These are phyloP conservation scores for Octodonta nipae DNA, from an alignment of 2,888 invertebrate species.

Conservation along the genomic window DNA sequence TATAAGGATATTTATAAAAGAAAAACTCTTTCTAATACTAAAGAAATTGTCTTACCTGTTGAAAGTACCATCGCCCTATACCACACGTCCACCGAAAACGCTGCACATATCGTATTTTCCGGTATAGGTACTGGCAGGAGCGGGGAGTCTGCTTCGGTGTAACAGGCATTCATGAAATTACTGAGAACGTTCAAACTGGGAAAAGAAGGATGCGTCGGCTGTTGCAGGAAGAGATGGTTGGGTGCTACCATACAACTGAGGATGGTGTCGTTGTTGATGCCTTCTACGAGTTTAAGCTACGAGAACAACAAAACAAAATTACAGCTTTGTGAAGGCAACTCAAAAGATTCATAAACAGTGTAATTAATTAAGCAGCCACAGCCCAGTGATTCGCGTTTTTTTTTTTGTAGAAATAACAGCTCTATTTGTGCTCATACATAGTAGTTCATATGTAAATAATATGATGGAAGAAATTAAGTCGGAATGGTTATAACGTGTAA, in stretches of 20 bases:
- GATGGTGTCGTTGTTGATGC: conserved; percentile 83
- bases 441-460: no score
- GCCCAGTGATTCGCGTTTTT: no score
- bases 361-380: no score
- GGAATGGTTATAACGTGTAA: no score
- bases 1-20: no score
- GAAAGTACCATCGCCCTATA: conserved; percentile 65
- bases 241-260: conserved; percentile 77
- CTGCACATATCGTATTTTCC: conserved; percentile 81
- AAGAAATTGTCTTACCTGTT: conserved; percentile 24
- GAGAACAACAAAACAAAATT: no score
- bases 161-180: conserved; percentile 68
- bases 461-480: no score
- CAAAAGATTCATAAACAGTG: no score
- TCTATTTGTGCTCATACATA: no score
- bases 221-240: conserved; percentile 86
- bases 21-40: no score
- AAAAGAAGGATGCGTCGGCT: conserved; percentile 88
- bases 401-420: no score
- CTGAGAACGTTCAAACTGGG: conserved; percentile 69
- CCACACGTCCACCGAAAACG: conserved; percentile 75
- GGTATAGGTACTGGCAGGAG: conserved; percentile 64
- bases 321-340: no score
- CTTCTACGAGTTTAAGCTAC: conserved; percentile 76
- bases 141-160: conserved; percentile 66